Base-by-base conservation (phyloP, 1,140 invertebrate species). In the Magallana gigas region DNA sequence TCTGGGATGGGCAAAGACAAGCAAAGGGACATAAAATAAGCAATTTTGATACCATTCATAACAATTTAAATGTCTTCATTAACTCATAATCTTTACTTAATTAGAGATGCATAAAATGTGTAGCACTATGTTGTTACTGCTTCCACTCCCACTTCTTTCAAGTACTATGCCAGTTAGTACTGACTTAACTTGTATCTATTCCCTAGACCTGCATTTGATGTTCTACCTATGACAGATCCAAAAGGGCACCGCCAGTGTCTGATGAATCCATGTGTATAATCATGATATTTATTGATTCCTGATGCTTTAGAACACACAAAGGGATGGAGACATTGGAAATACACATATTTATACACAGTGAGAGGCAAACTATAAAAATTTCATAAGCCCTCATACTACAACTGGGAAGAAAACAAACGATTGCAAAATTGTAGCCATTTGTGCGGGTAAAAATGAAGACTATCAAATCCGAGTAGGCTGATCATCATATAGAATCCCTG, bases 211-310 rank as follows among this genome's bases (percentile, higher is more conserved):
- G 60, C 60, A 62, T 62, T 62, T 62, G 60, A 62, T 62, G 60
- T 62, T n/a, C 60, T 36, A 12, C 68, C 68, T 76, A 23, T 18
- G 23, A 11, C 11, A 6, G 14, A 76, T 64, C 68, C 68, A 76
- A 29, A 76, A 76, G 68, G 18, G 68, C 68, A 36, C 68, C 11
- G 68, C 5, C 23, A 36, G 68, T 76, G 18, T 71, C 29, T 71
- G 64, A 11, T 18, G 18, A 71, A 18, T 71, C 18, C 64, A 71
- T 23, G 68, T 76, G 18, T 76, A 76, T 36, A 76, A 76, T 11
- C 68, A 76, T 76, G 68, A 76, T 76, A 76, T 29, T 76, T 23
- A 76, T 76, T 76, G 68, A 76, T 76, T 76, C 68, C 23, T 29
- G 29, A 76, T 76, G 68, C 68, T 29, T 29, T 76, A 29, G 68